These are phyloP conservation scores for Cosmia pyralina DNA, from an alignment of 2,888 invertebrate species.

Conservation along the genomic window DNA sequence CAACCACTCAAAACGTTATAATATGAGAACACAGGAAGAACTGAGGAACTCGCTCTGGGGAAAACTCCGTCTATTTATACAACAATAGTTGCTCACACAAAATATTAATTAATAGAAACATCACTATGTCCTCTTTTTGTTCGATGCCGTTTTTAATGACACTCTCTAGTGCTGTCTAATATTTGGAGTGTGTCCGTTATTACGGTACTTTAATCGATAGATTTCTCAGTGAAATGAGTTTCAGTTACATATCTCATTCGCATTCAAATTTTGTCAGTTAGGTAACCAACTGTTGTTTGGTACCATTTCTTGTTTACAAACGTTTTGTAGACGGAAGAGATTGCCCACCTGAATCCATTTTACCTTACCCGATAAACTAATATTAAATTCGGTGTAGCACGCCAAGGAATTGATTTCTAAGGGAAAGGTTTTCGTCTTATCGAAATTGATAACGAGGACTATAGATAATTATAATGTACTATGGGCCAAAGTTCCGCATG, in stretches of 20 bases:
- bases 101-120: constrained; percentile 19
- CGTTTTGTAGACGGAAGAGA: background rate
- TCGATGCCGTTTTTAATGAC: constrained; percentile 32
- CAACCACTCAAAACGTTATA: constrained; percentile 37
- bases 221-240: constrained; percentile 60
- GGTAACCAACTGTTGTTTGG: constrained; percentile 50
- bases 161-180: constrained; percentile 1
- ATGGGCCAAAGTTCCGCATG: no score
- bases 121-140: constrained; percentile 16
- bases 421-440: no score
- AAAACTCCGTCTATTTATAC: constrained; percentile 13
- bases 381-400: background rate
- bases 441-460: background rate
- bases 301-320: constrained; percentile 22
- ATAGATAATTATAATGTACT: no score
- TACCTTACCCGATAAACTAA: background rate
- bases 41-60: constrained; percentile 11
- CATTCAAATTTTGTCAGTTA: constrained; percentile 58
- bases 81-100: constrained; percentile 11
- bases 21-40: constrained; percentile 41
- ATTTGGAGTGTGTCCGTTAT: constrained; percentile 51
- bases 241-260: constrained; percentile 45
- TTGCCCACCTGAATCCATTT: background rate
- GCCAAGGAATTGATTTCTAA: background rate
- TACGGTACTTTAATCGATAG: constrained; percentile 57